phyloP scores from a whole-genome alignment of 2,888 invertebrate species.

The Zaprionus obscuricornis region DNA sequence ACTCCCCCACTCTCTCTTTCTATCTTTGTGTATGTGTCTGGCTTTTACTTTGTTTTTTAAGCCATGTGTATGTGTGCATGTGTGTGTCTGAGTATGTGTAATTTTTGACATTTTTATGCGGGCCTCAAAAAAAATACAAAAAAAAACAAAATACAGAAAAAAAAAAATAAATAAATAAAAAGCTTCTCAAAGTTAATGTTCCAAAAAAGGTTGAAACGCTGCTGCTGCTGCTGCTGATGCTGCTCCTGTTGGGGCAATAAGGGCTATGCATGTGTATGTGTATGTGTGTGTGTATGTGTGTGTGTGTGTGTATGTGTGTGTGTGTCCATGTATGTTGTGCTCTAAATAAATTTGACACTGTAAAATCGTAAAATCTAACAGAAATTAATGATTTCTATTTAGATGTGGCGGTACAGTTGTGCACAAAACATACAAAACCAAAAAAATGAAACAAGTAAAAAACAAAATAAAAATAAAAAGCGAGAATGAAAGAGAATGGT shows the following conservation, averaged over 20 bases:
- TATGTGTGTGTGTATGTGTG: constrained; percentile 8
- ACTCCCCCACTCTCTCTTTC: background rate
- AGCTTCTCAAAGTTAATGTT: constrained; percentile 60
- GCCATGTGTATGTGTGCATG: constrained; percentile 5
- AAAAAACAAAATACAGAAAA: constrained; percentile 18
- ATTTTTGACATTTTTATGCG: constrained; percentile 79
- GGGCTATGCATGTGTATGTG: constrained; percentile 35
- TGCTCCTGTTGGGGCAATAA: constrained; percentile 19
- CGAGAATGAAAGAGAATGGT: no score
- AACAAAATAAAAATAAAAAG: no score
- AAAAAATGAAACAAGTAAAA: background rate
- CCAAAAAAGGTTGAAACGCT: constrained; percentile 44
- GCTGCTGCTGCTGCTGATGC: background rate
- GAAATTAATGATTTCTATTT: constrained; percentile 74
- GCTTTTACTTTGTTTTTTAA: constrained; percentile 49
- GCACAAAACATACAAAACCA: constrained; percentile 18
- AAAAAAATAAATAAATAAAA: constrained; percentile 34
- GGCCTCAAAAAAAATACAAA: constrained; percentile 59
- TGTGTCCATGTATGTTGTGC: constrained; percentile 9
- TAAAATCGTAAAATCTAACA: constrained; percentile 72
- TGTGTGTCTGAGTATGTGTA: constrained; percentile 56
- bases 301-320: constrained; percentile 20
- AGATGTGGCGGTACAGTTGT: constrained; percentile 61
- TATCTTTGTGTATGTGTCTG: constrained; percentile 20
- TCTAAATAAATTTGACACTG: constrained; percentile 74